Conservation (phyloP, 2,797 vertebrate genomes). For the Rhynchonycteris naso region DNA sequence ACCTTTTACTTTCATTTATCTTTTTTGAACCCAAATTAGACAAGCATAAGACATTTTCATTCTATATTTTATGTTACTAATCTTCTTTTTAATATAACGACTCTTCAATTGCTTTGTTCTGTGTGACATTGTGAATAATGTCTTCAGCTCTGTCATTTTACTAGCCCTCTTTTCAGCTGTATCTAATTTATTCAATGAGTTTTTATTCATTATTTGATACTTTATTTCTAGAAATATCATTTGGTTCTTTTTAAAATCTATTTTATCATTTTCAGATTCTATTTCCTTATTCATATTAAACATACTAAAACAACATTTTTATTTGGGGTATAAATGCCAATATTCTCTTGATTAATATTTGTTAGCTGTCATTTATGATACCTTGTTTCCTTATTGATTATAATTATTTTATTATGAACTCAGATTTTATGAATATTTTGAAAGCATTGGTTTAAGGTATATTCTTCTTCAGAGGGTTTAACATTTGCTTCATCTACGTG, state of each 20-base stretch:
- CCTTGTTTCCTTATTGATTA: neutral
- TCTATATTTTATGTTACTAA: neutral
- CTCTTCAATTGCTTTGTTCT: neutral
- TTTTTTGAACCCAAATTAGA: neutral
- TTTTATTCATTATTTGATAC: neutral
- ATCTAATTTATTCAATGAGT: neutral
- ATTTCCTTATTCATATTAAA: neutral
- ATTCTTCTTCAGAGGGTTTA: neutral
- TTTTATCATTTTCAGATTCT: neutral
- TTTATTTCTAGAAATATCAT: neutral
- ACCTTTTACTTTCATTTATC: neutral
- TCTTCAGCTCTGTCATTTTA: neutral
- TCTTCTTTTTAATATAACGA: neutral
- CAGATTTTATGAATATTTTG: neutral
- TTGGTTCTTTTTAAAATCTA: neutral
- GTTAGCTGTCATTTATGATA: neutral
- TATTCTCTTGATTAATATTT: neutral
- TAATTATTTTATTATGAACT: neutral
- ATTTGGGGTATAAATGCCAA: neutral
- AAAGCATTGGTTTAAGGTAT: neutral
- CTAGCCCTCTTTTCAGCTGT: neutral
- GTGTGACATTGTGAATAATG: neutral
- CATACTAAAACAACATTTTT: neutral
- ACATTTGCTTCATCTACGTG: neutral
- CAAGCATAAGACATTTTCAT: neutral